Conservation (phyloP, 37 sponge, comb jelly and placozoan genomes). For the Axinella damicornis region DNA sequence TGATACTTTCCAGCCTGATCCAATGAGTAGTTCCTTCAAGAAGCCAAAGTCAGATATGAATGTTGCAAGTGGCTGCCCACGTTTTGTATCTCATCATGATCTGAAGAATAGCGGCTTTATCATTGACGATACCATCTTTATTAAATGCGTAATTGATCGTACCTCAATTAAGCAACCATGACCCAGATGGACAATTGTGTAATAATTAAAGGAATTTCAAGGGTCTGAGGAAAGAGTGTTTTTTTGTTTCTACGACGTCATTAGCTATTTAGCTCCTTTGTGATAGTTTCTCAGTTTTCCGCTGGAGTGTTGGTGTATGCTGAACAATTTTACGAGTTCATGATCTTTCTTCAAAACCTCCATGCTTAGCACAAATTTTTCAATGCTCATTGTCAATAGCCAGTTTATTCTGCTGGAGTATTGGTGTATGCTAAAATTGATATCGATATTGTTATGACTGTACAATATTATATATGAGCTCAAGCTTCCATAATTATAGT, state of each 20-base stretch:
- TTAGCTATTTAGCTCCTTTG: no score
- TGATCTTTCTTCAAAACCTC: no score
- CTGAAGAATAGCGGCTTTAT: slow-evolving; percentile 65
- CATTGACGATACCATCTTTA: slow-evolving; percentile 73
- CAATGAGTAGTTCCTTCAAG: slow-evolving; percentile 73
- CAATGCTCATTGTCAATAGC: no score
- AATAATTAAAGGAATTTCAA: no score
- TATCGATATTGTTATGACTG: no score
- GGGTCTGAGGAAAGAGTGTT: no score
- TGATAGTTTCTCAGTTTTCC: no score
- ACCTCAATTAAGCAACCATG: slow-evolving; percentile 36
- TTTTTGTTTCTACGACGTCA: background rate
- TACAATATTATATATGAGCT: no score
- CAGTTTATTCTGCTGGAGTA: background rate
- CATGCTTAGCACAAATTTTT: no score
- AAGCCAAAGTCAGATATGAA: slow-evolving; percentile 86
- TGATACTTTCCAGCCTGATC: slow-evolving; percentile 86
- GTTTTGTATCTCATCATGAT: slow-evolving; percentile 55
- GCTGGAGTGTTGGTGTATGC: no score
- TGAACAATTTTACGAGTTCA: no score
- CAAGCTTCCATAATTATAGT: no score
- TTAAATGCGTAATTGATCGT: slow-evolving; percentile 64
- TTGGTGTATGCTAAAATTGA: background rate
- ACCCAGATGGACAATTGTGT: background rate
- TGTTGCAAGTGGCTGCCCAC: slow-evolving; percentile 78